Conservation (phyloP, 2,888 invertebrate species). For the Meloe dianella region DNA sequence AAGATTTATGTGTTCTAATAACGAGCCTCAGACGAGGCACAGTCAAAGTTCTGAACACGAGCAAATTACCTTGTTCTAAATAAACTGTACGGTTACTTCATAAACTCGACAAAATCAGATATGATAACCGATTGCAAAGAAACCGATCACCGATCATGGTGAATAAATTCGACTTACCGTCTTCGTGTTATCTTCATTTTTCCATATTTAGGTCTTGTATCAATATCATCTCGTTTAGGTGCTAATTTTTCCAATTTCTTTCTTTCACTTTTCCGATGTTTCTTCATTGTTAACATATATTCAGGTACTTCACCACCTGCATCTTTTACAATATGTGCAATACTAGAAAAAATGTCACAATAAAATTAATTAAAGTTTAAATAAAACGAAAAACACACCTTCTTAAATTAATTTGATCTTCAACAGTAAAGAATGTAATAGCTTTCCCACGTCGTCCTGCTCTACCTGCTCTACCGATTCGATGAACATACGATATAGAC, state of each 20-base stretch:
- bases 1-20: no score
- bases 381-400: slow-evolving; percentile 64
- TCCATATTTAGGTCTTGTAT: slow-evolving; percentile 63
- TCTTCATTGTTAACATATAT: slow-evolving; percentile 83
- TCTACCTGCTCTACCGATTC: slow-evolving; percentile 88
- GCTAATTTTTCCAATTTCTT: slow-evolving; percentile 67
- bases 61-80: no score
- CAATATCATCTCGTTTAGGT: slow-evolving; percentile 71
- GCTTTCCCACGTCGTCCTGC: slow-evolving; percentile 90
- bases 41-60: no score
- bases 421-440: slow-evolving; percentile 91
- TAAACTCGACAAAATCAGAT: no score
- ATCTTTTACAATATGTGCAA: slow-evolving; percentile 87
- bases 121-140: no score
- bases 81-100: no score
- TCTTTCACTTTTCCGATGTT: slow-evolving; percentile 67
- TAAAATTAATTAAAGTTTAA: slow-evolving; percentile 17
- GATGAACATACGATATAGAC: slow-evolving; percentile 88
- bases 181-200: slow-evolving; percentile 59
- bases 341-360: slow-evolving; percentile 63
- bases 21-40: no score
- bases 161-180: no score
- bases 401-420: slow-evolving; percentile 84
- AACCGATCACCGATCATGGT: no score
- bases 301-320: slow-evolving; percentile 93